Percentiles rank a stretch among this genome's conserved stretches.
These are phyloP conservation scores for Caenorhabditis afra DNA, from an alignment of 2,888 invertebrate genomes.

Conservation along the genomic window DNA sequence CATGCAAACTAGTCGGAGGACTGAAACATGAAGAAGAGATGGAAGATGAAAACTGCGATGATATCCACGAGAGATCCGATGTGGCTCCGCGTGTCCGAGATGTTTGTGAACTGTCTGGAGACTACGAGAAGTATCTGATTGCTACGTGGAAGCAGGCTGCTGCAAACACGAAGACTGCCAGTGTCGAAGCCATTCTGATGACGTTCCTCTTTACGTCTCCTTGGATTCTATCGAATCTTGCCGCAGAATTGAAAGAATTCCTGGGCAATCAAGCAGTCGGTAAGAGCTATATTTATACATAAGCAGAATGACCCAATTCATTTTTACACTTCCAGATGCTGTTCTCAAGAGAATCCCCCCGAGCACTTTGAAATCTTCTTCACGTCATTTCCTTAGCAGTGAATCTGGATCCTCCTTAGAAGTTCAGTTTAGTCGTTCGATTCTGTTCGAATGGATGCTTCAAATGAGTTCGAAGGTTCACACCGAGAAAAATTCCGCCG, in stretches of 20 bases:
- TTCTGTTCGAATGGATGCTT: constrained; percentile 61
- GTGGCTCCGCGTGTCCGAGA: constrained; percentile 10
- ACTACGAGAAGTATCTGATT: constrained; percentile 43
- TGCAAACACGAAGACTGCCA: constrained; percentile 13
- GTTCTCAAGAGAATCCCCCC: constrained; percentile 28
- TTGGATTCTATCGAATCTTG: constrained; percentile 25
- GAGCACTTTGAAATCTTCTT: not conserved
- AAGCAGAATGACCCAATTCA: too few relatives aligned
- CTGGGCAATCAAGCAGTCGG: constrained; percentile 22
- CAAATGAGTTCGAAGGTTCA: constrained; percentile 28
- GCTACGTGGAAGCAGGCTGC: constrained; percentile 38
- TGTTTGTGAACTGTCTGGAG: constrained; percentile 16
- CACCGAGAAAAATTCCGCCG: constrained; percentile 53
- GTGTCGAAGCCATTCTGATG: constrained; percentile 40
- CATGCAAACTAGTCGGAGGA: constrained; percentile 46
- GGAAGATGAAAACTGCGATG: constrained; percentile 50
- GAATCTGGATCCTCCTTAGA: constrained; percentile 24
- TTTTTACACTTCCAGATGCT: constrained; percentile 21
- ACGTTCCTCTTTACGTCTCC: constrained; percentile 22
- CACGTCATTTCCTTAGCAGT: constrained; percentile 9
- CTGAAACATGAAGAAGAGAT: constrained; percentile 13
- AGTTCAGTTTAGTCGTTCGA: constrained; percentile 20
- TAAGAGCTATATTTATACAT: too few relatives aligned
- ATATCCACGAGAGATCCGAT: not conserved
- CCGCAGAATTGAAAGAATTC: constrained; percentile 15